A percentile compares a stretch with the other conserved stretches of the same genome.
Conservation (phyloP, 2,888 invertebrate species). For the Yponomeuta cagnagella region DNA sequence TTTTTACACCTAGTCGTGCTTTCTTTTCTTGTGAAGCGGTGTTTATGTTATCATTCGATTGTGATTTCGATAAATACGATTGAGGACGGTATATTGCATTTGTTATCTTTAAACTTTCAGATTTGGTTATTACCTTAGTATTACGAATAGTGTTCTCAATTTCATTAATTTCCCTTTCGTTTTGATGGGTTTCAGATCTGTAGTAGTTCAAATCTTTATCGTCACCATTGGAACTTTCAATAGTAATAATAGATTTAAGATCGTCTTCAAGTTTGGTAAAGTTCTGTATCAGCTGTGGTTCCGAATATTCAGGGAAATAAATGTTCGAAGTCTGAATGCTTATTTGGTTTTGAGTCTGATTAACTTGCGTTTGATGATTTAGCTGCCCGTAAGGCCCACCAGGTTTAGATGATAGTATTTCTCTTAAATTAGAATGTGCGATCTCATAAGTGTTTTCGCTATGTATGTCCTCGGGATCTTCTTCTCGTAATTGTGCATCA, state of each 20-base stretch:
- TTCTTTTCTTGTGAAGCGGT: slow-evolving; percentile 42
- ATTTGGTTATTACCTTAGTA: slow-evolving; percentile 64
- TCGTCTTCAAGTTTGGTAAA: slow-evolving; percentile 65
- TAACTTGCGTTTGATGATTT: slow-evolving; percentile 43
- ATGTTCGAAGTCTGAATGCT: slow-evolving; percentile 36
- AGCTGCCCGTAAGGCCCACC: slow-evolving; percentile 61
- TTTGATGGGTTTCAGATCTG: slow-evolving; percentile 59
- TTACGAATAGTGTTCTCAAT: slow-evolving; percentile 70
- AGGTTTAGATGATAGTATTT: slow-evolving; percentile 51
- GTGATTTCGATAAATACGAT: slow-evolving; percentile 49
- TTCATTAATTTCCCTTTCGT: slow-evolving; percentile 70
- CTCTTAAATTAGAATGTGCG: slow-evolving; percentile 59
- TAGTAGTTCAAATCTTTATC: slow-evolving; percentile 52
- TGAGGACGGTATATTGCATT: slow-evolving; percentile 45
- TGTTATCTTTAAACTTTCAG: slow-evolving; percentile 55
- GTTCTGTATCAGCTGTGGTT: slow-evolving; percentile 51
- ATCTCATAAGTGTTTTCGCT: slow-evolving; percentile 66
- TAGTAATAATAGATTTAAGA: slow-evolving; percentile 63
- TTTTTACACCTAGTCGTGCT: slow-evolving; percentile 46
- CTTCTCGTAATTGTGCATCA: slow-evolving; percentile 79
- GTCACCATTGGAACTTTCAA: slow-evolving; percentile 61
- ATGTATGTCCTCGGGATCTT: slow-evolving; percentile 61
- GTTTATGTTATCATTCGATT: slow-evolving; percentile 59
- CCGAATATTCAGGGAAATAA: slow-evolving; percentile 47
- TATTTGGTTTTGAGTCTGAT: slow-evolving; percentile 28